Conservation (phyloP, 1,140 invertebrate species). For the Eufriesea mexicana region DNA sequence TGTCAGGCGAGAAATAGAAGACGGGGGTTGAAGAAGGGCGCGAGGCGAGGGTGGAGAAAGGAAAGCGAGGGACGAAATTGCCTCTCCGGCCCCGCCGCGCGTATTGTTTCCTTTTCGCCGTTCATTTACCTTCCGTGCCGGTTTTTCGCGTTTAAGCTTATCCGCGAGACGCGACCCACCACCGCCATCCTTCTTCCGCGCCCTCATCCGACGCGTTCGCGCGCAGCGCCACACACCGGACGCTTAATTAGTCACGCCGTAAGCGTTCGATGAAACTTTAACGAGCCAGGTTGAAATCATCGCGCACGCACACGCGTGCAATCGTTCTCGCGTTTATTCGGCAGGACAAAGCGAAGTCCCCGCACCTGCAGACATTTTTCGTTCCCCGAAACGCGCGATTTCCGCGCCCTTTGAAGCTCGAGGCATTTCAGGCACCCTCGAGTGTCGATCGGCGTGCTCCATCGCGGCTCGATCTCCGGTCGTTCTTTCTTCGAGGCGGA, state of each 20-base stretch:
- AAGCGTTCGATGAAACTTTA: background rate
- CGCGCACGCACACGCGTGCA: no score
- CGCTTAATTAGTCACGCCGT: background rate
- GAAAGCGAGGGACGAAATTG: constrained; percentile 67
- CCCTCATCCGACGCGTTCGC: no score
- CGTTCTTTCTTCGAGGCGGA: constrained; percentile 30
- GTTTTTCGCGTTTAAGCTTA: constrained; percentile 14
- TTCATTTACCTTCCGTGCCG: constrained; percentile 56
- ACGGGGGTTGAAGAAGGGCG: background rate
- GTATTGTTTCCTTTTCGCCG: constrained; percentile 66
- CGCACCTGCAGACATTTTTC: background rate
- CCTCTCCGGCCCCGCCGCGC: constrained; percentile 49
- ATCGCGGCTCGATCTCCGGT: background rate
- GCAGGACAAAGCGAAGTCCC: no score
- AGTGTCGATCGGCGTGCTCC: background rate
- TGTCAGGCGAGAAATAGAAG: constrained; percentile 35
- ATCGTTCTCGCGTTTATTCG: background rate
- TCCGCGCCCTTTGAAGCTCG: constrained; percentile 6
- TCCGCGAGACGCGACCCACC: no score
- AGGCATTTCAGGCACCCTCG: background rate
- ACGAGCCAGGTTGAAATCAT: background rate
- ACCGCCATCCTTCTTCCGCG: background rate
- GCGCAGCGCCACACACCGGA: background rate
- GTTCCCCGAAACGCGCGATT: background rate
- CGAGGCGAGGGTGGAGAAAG: constrained; percentile 56